Conservation (phyloP, 2,888 invertebrate genomes). For the Macrosiphum euphorbiae region DNA sequence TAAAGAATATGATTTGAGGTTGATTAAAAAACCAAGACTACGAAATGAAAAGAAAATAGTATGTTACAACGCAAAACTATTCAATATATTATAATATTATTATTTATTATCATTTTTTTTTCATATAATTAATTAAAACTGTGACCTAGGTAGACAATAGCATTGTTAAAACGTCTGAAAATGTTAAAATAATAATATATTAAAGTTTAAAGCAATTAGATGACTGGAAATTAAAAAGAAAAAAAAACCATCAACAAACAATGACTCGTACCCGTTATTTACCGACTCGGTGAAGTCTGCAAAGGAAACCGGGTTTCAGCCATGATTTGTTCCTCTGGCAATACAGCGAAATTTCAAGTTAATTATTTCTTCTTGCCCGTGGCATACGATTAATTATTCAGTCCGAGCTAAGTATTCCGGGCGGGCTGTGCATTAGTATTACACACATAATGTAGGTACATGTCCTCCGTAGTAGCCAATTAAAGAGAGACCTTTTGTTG, state of each 20-base stretch:
- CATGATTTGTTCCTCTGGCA: background rate
- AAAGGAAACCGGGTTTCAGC: background rate
- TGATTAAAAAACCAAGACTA: background rate
- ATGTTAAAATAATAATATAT: background rate
- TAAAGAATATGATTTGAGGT: background rate
- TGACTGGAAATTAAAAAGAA: background rate
- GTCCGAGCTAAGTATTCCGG: background rate
- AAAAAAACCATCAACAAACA: conserved; percentile 15
- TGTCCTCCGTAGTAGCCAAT: background rate
- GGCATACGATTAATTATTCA: conserved; percentile 40
- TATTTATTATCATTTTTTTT: background rate
- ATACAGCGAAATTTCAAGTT: background rate
- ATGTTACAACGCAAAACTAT: background rate
- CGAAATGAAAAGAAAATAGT: background rate
- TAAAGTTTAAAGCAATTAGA: background rate
- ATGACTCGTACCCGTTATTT: conserved; percentile 13
- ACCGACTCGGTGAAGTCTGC: background rate
- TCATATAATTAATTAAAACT: background rate
- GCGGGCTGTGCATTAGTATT: conserved; percentile 4
- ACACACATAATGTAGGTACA: conserved; percentile 20
- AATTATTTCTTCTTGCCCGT: conserved; percentile 46
- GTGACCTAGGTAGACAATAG: background rate
- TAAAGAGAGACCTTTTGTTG: background rate
- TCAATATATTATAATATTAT: background rate
- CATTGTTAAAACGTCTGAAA: conserved; percentile 1